phyloP scores from a whole-genome alignment of 1,140 invertebrate genomes.

The Venturia canescens region DNA sequence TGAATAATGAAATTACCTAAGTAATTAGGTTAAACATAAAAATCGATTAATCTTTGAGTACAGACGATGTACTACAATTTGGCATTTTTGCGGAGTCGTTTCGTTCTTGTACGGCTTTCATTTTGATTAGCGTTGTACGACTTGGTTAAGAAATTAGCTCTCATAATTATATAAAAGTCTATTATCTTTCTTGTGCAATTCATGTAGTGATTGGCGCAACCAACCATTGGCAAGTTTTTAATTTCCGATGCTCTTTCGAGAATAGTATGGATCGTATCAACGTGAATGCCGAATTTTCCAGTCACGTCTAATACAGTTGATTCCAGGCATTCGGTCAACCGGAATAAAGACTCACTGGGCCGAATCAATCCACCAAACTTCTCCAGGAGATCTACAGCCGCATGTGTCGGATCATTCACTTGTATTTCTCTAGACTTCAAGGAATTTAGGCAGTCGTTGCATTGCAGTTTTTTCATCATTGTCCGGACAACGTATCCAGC shows the following conservation, averaged over 20 bases:
- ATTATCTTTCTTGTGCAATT: constrained; percentile 17
- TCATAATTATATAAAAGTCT: constrained; percentile 35
- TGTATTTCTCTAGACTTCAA: constrained; percentile 7
- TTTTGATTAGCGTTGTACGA: constrained; percentile 22
- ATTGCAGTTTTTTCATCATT: constrained; percentile 34
- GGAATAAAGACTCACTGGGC: constrained; percentile 40
- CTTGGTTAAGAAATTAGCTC: constrained; percentile 34
- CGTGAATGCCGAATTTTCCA: constrained; percentile 21
- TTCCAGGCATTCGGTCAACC: constrained; percentile 23
- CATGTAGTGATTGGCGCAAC: constrained; percentile 28
- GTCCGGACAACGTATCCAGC: constrained; percentile 51
- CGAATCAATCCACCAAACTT: constrained; percentile 17
- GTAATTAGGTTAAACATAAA: neutral
- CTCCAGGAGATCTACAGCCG: constrained; percentile 27
- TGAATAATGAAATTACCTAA: neutral
- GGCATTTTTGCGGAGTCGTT: constrained; percentile 16
- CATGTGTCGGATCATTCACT: constrained; percentile 18
- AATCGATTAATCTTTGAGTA: neutral
- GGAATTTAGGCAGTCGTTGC: constrained; percentile 39
- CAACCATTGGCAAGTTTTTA: constrained; percentile 22
- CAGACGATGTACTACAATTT: constrained; percentile 4
- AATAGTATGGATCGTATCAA: constrained; percentile 35
- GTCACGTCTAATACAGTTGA: constrained; percentile 29
- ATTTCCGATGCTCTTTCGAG: constrained; percentile 16
- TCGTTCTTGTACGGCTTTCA: constrained; percentile 7